A percentile compares a stretch with the other conserved stretches of the same genome.
These are phyloP conservation scores for Nasua narica DNA, from an alignment of 2,797 vertebrate species.

Conservation along the genomic window DNA sequence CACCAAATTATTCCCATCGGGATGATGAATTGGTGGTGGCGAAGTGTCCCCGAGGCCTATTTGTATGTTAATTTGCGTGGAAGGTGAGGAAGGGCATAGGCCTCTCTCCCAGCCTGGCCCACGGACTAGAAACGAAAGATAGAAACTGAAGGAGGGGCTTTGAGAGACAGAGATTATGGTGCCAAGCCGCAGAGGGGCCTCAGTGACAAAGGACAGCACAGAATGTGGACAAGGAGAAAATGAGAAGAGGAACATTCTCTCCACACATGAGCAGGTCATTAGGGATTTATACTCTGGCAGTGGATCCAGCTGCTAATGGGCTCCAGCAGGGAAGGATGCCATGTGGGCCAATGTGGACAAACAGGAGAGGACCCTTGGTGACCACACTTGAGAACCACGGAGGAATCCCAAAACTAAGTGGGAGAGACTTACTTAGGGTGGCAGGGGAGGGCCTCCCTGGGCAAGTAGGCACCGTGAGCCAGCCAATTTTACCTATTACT, in stretches of 20 bases:
- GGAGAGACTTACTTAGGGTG: not conserved
- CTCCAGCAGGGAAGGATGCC: rapidly evolving
- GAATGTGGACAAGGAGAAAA: not conserved
- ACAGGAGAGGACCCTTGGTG: not conserved
- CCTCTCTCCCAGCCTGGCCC: not conserved
- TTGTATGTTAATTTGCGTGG: not conserved
- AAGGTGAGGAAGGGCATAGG: rapidly evolving
- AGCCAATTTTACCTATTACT: not conserved
- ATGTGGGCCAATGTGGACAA: not conserved
- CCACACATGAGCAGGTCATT: not conserved
- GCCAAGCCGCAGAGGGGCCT: not conserved
- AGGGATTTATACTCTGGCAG: not conserved
- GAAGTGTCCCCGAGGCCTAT: not conserved
- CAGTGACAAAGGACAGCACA: not conserved
- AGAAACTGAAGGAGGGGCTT: not conserved
- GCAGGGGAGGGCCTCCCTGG: not conserved
- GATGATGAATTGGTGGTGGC: not conserved
- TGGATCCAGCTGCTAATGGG: not conserved
- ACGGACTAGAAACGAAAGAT: not conserved
- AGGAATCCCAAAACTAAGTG: not conserved
- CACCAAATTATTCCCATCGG: not conserved
- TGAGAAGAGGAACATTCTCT: not conserved
- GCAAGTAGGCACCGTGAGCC: not conserved
- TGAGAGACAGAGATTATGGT: not conserved
- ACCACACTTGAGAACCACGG: not conserved